phyloP scores from a whole-genome alignment of 1,140 invertebrate species.

The Stratiolaelaps scimitus region DNA sequence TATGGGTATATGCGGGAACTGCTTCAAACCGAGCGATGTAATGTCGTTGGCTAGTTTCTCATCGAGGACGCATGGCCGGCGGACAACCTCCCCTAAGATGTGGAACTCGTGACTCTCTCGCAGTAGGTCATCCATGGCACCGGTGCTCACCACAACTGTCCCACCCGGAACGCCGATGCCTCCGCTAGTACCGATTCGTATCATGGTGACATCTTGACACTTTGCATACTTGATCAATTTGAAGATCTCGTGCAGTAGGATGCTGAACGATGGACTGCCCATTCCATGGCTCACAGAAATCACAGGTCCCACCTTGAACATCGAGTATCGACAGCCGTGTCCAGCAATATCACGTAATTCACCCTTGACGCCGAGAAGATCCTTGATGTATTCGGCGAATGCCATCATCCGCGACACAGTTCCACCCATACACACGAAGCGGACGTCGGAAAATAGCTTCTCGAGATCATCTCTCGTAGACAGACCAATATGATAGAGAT shows the following conservation, averaged over 20 bases:
- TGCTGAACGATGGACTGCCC: conserved; percentile 79
- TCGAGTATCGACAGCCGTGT: conserved; percentile 65
- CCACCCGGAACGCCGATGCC: conserved; percentile 53
- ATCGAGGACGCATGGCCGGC: conserved; percentile 67
- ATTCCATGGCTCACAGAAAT: conserved; percentile 84
- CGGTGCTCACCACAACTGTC: conserved; percentile 3
- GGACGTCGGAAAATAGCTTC: not conserved
- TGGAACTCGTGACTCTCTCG: conserved; percentile 10
- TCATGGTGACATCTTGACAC: conserved; percentile 72
- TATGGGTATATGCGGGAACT: conserved; percentile 41
- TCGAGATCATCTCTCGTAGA: not conserved
- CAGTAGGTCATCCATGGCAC: not conserved
- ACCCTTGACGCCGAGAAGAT: not conserved
- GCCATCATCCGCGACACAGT: not conserved
- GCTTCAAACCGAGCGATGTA: not conserved
- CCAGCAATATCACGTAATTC: not conserved
- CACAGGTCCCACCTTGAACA: conserved; percentile 94
- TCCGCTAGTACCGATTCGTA: conserved; percentile 81
- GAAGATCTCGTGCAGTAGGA: conserved; percentile 79
- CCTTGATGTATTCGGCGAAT: not conserved
- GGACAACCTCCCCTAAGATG: conserved; percentile 70
- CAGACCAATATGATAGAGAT: not conserved
- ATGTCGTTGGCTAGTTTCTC: conserved; percentile 56
- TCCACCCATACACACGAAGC: not conserved
- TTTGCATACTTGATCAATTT: conserved; percentile 84